Base-by-base conservation (phyloP, 2,888 invertebrate genomes). In the Galerucella calmariensis region DNA sequence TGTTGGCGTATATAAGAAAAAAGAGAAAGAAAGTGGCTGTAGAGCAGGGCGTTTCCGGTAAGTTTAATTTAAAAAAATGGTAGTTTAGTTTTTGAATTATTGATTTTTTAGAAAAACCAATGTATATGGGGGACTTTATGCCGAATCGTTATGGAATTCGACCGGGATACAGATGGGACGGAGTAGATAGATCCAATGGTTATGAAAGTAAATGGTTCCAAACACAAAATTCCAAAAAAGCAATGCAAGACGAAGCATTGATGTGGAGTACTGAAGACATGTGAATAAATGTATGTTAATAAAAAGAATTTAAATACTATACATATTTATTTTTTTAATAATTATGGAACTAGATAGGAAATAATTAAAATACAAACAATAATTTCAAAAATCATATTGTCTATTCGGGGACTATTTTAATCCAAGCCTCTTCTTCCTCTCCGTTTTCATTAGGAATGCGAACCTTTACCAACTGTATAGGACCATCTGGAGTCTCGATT, bases 111-210 rank as follows among this genome's bases (percentile, higher is more conserved):
- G 92, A 90, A 65, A 90, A 91, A 84, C 95, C 94, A 0, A 88
- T 88, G 10, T 99, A 97, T 86, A 91, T 93, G 83, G 98, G 98
- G 0, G 92, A 93, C 44, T 95, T 91, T 81, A 94, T 95, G 71
- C 97, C 97, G 14, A 99, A 99, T 89, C 92, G 99, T 1, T 99
- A 94, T 88, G 93, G 93, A 75, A 95, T 99, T 70, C 89, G 91
- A 10, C 99, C 99, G 0, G 99, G 99, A 0, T 95, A 97, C 87
- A 90, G 98, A 14, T 99, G 99, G 99, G 99, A 99, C 86, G 99
- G 99, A 0, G 98, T 99, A 0, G 97, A 99, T 87, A 90, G 99
- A 27, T 98, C 97, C 6, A 99, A 94, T 87, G 99, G 98, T 0
- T 99, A 97, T 86, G 99, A 99, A 86, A 94, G 93, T 82, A 93